These are phyloP conservation scores for Eupristina koningsbergeri DNA, from an alignment of 1,140 invertebrate species.

Conservation along the genomic window DNA sequence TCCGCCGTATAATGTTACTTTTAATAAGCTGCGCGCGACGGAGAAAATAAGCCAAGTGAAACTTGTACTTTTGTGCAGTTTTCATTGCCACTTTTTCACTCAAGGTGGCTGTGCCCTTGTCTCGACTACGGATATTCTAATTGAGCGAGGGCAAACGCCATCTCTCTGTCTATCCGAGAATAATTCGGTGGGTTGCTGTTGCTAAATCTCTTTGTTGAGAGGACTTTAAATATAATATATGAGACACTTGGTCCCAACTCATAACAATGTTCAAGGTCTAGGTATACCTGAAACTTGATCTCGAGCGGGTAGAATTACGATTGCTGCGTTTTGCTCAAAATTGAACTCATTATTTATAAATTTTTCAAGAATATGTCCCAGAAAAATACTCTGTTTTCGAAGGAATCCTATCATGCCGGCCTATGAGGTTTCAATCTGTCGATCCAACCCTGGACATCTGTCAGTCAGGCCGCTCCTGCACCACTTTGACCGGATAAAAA, in stretches of 20 bases:
- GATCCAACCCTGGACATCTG: too few relatives aligned
- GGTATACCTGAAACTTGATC: conserved; percentile 17
- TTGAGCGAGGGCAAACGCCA: neutral
- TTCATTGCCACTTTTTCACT: neutral
- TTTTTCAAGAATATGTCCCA: neutral
- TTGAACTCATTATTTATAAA: neutral
- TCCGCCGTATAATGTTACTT: too few relatives aligned
- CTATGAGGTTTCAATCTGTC: neutral
- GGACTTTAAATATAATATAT: conserved; percentile 38
- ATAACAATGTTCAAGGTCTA: conserved; percentile 28
- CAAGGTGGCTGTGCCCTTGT: neutral
- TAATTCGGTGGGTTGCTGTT: conserved; percentile 19
- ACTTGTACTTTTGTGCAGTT: too few relatives aligned
- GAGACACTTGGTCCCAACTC: conserved; percentile 24
- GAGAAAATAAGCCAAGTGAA: neutral
- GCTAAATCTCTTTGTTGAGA: conserved; percentile 7
- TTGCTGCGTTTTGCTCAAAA: neutral
- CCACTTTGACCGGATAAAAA: neutral
- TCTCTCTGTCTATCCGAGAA: neutral
- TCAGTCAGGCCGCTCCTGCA: too few relatives aligned
- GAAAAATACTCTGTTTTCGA: neutral
- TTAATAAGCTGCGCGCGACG: neutral
- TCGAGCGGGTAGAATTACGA: neutral
- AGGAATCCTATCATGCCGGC: neutral
- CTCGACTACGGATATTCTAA: neutral